Evolutionary conservation across 2,113 vertebrate genomes (phyloP), one percentile per base, ranked within the genome.

Genomic region (Peromyscus leucopus): DNA sequence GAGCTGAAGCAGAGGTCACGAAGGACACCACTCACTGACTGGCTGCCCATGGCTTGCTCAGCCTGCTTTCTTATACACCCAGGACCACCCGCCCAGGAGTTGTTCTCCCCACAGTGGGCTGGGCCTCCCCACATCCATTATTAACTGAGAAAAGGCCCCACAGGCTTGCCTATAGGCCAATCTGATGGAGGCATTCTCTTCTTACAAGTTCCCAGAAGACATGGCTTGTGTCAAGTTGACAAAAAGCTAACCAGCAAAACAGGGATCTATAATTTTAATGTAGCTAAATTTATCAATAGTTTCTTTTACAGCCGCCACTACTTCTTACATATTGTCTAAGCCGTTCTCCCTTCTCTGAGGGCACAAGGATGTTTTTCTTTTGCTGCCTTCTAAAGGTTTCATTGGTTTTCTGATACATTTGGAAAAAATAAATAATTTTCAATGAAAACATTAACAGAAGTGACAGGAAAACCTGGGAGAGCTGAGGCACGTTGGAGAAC

Each of bases 401-500:
- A 71, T 22, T 85, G 72, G 26, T 94, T 96, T 94, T 89, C 78
- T 78, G 79, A 82, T 86, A 79, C 74, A 86, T 65, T 82, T 85
- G 17, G n/a, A 36, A 78, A 79, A 85, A 61, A 19, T 22, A 76
- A 31, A 57, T 79, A 89, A 85, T 65, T 96, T 90, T 75, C 75
- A 84, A 28, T 90, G 76, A 71, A 96, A 94, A 97, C 90, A 69
- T 93, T 85, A 72, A 83, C n/a, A 83, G 89, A 90, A 61, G 26
- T 57, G 67, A 57, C 67, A 84, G 71, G 31, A 90, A 51, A 88
- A 69, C 36, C 39, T 33, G 17, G 31, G 28, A 31, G 6, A 71
- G 22, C 61, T 42, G 51, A 87, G 10, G 19, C 63, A 12, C 11
- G 26, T 15, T 79, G 82, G 82, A 79, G 28, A 90, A 91, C n/a